Evolutionary conservation across 2,113 vertebrate genomes (phyloP).

Genomic region (Carlito syrichta): DNA sequence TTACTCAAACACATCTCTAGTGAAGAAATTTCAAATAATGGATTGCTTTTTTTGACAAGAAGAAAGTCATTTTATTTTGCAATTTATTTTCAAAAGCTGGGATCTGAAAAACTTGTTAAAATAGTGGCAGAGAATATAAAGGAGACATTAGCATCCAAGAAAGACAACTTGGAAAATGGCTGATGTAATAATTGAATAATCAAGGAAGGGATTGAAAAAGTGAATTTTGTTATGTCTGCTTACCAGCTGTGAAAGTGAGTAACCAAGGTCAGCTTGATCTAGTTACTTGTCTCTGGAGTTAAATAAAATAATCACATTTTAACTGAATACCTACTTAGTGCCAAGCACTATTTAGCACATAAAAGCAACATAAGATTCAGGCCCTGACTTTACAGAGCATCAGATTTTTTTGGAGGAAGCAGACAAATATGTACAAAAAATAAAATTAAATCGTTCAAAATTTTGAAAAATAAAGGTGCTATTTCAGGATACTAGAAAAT

Average conservation of each 20-base stretch:
- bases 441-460: neutral
- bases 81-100: neutral
- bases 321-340: conserved; percentile 48
- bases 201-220: neutral
- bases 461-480: neutral
- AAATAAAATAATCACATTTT: conserved; percentile 43
- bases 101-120: neutral
- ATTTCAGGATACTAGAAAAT: neutral
- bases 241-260: conserved; percentile 15
- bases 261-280: conserved; percentile 39
- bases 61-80: neutral
- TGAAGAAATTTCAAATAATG: neutral
- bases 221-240: conserved; percentile 44
- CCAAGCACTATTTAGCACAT: conserved; percentile 21
- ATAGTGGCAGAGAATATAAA: neutral
- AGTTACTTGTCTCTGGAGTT: conserved; percentile 9
- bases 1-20: neutral
- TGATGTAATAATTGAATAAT: conserved; percentile 42
- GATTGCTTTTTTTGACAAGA: neutral
- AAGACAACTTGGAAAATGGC: neutral
- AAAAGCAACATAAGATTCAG: conserved; percentile 27
- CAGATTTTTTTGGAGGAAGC: conserved; percentile 31
- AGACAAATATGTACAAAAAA: neutral
- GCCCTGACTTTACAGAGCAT: conserved; percentile 36
- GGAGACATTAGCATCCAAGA: neutral